Evolutionary conservation across 1,140 invertebrate species (phyloP).

Genomic region (Mercenaria mercenaria): DNA sequence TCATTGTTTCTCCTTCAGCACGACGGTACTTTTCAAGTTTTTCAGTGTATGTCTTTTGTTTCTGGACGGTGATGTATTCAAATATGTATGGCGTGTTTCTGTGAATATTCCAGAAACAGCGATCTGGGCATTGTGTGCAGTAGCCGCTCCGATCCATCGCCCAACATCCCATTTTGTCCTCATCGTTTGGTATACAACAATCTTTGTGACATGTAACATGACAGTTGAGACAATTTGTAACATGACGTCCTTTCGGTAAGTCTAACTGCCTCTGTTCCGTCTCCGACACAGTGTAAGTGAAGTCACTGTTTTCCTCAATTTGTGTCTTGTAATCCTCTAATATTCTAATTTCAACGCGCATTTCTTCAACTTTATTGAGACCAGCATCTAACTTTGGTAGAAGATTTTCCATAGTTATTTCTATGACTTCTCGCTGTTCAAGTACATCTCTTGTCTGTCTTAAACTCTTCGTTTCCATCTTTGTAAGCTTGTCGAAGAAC

Average conservation of each 20-base stretch:
- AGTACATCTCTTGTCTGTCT: conserved; percentile 49
- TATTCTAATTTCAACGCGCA: conserved; percentile 32
- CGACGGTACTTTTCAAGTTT: conserved; percentile 21
- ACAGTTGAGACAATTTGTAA: conserved; percentile 65
- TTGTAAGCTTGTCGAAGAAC: conserved; percentile 25
- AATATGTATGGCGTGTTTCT: conserved; percentile 44
- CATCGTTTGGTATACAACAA: conserved; percentile 38
- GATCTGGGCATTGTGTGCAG: conserved; percentile 28
- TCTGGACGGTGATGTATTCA: background rate
- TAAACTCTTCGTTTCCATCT: conserved; percentile 31
- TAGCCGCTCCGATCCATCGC: conserved; percentile 14
- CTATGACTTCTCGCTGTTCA: background rate
- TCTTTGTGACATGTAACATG: conserved; percentile 64
- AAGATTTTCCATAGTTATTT: conserved; percentile 42
- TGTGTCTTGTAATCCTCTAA: conserved; percentile 46
- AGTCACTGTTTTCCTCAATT: conserved; percentile 64
- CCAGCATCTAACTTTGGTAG: conserved; percentile 33
- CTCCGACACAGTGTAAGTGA: conserved; percentile 36
- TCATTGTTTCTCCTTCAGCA: background rate
- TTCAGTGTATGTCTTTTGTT: conserved; percentile 9
- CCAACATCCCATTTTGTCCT: background rate
- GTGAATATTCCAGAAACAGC: conserved; percentile 51
- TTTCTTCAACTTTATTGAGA: conserved; percentile 22
- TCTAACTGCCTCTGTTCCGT: conserved; percentile 24
- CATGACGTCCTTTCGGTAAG: conserved; percentile 36